Conservation (phyloP, 1,140 invertebrate species). For the Phortica variegata region DNA sequence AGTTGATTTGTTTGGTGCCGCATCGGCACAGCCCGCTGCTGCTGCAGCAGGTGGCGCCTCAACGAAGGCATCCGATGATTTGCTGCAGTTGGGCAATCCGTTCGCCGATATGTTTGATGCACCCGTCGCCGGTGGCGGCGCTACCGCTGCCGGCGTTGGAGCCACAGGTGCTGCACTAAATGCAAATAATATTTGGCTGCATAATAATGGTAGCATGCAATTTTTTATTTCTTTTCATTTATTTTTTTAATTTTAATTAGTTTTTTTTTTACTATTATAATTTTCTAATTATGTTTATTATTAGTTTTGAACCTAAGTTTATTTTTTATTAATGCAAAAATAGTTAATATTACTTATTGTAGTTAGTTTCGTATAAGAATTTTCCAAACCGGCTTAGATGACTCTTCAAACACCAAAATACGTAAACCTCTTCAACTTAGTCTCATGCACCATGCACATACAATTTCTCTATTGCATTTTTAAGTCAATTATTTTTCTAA, state of each 20-base stretch:
- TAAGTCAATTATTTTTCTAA: conserved; percentile 24
- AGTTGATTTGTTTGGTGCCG: conserved; percentile 75
- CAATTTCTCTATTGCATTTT: conserved; percentile 10
- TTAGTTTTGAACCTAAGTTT: conserved; percentile 18
- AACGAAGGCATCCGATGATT: conserved; percentile 82
- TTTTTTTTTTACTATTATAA: conserved; percentile 28
- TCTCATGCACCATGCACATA: too few species aligned
- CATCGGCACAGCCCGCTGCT: conserved; percentile 58
- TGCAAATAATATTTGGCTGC: conserved; percentile 67
- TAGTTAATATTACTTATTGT: conserved; percentile 21
- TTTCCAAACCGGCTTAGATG: neutral
- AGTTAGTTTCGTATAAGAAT: too few species aligned
- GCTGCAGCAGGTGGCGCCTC: conserved; percentile 44
- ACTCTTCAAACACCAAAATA: too few species aligned
- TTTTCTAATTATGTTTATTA: conserved; percentile 8
- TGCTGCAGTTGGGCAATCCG: conserved; percentile 86
- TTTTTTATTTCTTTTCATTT: conserved; percentile 32
- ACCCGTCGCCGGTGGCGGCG: conserved; percentile 55
- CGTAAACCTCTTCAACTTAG: too few species aligned
- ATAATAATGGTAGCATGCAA: conserved; percentile 66
- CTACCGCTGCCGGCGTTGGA: conserved; percentile 56
- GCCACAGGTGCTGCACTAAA: conserved; percentile 56
- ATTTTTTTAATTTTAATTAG: conserved; percentile 40
- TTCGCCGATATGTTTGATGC: conserved; percentile 83
- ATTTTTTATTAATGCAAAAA: conserved; percentile 28